phyloP scores from a whole-genome alignment of 2,888 invertebrate genomes.

The Agrochola circellaris region DNA sequence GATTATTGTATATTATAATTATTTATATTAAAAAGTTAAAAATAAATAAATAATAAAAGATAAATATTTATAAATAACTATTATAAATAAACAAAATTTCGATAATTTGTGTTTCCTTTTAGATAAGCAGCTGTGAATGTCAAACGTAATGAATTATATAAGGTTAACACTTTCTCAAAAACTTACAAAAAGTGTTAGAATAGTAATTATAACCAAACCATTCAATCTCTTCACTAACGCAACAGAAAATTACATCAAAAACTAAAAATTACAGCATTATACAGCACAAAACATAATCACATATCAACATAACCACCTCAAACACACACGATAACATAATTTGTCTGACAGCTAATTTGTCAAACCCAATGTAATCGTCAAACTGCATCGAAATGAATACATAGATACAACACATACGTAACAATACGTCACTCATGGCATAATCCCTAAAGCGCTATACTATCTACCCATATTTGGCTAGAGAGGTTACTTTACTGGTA shows the following conservation, averaged over 20 bases:
- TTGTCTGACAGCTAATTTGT: conserved; percentile 32
- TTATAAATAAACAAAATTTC: background rate
- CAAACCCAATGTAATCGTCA: conserved; percentile 21
- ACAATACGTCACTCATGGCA: conserved; percentile 4
- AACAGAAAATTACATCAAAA: background rate
- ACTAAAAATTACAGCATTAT: background rate
- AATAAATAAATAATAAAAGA: background rate
- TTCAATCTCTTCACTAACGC: background rate
- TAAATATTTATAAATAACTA: background rate
- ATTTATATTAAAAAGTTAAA: too few species aligned
- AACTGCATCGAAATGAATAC: conserved; percentile 25
- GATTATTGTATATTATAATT: too few species aligned
- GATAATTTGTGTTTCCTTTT: background rate
- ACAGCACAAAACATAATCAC: background rate
- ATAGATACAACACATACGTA: background rate
- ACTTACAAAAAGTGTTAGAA: background rate
- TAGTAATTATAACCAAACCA: background rate
- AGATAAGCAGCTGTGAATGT: background rate
- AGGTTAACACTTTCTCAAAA: background rate
- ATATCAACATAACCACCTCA: background rate
- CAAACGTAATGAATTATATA: background rate
- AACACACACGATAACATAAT: conserved; percentile 1
- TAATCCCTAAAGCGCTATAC: conserved; percentile 36
- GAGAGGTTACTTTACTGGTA: background rate
- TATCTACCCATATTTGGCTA: background rate